Base-by-base conservation (phyloP, 2,888 invertebrate species). In the Shargacucullia verbasci region DNA sequence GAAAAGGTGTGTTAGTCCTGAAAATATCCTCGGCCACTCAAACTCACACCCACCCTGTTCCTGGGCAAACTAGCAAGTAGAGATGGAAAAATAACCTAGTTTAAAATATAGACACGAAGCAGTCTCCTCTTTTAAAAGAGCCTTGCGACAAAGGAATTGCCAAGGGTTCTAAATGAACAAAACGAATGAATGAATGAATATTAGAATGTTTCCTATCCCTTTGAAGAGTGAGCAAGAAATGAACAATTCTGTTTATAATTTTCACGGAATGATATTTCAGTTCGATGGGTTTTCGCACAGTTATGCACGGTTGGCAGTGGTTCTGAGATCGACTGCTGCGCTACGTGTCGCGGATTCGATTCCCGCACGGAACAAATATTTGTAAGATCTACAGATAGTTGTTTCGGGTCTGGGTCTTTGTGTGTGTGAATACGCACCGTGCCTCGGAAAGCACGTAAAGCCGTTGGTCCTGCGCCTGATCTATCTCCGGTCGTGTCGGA, bases 41-140 rank as follows among this genome's bases (percentile, higher is more conserved):
- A 46, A 46, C 27, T 2, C 47, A 52, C 65, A 46, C 49, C 1
- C 61, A 78, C 72, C 57, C 54, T 44, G 45, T 29, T 46, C 37
- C 49, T 64, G 73, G 64, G 73, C 75, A 83, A 82, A 84, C 79
- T 78, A 73, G 66, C 70, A 59, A 59, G 56, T 55, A 76, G 73
- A 84, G 76, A 85, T 84, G 80, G 83, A 84, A 85, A 83, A 84
- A 83, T 85, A 85, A 84, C 82, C 68, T 76, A 77, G 74, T 81
- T 83, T 80, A 76, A 78, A 80, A 73, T 64, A 67, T 70, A 77
- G 73, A 70, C 68, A 49, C 35, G 29, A 53, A 41, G 37, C 50
- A 57, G 56, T 52, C 9, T 46, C 50, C 39, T 43, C 58, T 59
- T 52, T 43, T 34, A 13, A 44, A 45, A 38, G n/a, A 34, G 34